Evolutionary conservation across 2,797 vertebrate genomes (phyloP).

Genomic region (Harpagifer antarcticus): DNA sequence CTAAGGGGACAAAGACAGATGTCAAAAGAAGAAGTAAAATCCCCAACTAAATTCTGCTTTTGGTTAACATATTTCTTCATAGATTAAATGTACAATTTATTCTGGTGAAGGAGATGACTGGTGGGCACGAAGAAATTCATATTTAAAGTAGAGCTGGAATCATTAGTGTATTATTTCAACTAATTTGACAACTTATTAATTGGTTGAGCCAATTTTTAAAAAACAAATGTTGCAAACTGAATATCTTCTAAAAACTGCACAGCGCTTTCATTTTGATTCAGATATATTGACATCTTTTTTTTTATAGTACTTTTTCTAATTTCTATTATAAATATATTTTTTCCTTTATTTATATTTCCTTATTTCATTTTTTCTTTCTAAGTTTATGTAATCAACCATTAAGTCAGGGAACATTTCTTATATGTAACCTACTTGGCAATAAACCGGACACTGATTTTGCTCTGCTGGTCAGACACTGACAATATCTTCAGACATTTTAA

Average conservation of each 20-base stretch:
- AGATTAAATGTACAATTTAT: neutral
- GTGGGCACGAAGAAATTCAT: neutral
- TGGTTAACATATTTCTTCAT: neutral
- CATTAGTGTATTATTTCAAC: neutral
- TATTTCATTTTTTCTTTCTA: no score
- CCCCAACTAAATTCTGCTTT: neutral
- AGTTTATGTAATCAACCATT: no score
- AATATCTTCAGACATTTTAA: neutral
- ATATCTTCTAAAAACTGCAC: neutral
- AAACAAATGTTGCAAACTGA: neutral
- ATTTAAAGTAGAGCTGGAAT: neutral
- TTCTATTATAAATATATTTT: no score
- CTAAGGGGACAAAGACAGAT: slow-evolving; percentile 58
- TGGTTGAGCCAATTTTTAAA: neutral
- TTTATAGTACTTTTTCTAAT: no score
- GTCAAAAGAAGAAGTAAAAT: slow-evolving; percentile 30
- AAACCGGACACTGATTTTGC: neutral
- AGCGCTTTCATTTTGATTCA: no score
- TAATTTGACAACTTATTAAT: neutral
- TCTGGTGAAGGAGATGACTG: neutral
- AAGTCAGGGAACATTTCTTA: no score
- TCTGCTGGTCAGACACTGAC: neutral
- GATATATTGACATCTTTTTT: no score
- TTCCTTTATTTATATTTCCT: no score
- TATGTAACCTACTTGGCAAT: no score